Base-by-base conservation (phyloP, 2,888 invertebrate species). In the Melanotus villosus region DNA sequence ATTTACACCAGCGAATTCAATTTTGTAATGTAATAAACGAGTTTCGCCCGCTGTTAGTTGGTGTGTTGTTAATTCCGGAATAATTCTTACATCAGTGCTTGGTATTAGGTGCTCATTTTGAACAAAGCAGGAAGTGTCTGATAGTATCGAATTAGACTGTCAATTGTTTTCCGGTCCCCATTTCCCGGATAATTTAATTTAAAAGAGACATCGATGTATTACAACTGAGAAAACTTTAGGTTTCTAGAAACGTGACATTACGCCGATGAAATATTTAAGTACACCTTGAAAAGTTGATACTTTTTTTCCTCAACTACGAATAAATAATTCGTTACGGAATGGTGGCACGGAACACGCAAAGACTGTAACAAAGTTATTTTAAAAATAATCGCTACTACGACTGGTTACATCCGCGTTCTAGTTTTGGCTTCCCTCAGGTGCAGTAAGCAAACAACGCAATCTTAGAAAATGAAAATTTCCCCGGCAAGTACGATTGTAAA, bases 391-490 rank as follows among this genome's bases (percentile, higher is more conserved):
- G 58, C 64, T 38, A 30, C 30, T 60, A 34, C 21, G 57, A 41
- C 63, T 34, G 43, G n/a, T 64, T 56, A 43, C 57, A 67, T 56
- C 57, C 63, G 30, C 34, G 77, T 70, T 77, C 77, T 73, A 77
- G 76, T 77, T 70, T 67, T 36, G 75, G 75, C 73, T 74, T 79
- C 78, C 78, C 78, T 68, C 78, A 79, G 79, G 78, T 79, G 77
- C 77, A 73, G 76, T 78, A 75, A 72, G 73, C 73, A 73, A 72
- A 71, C 73, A 78, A 77, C 71, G 77, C 77, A 79, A 78, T 79
- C 78, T 77, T 72, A 72, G 73, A 74, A 77, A 77, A 78, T 77
- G 78, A 78, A 77, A 78, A 79, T 77, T 77, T 77, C 76, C 73
- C 75, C 75, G 71, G 69, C 74, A 75, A 73, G 75, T 76, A 76